phyloP scores from a whole-genome alignment of 1,140 invertebrate genomes.

The Papilio glaucus region DNA sequence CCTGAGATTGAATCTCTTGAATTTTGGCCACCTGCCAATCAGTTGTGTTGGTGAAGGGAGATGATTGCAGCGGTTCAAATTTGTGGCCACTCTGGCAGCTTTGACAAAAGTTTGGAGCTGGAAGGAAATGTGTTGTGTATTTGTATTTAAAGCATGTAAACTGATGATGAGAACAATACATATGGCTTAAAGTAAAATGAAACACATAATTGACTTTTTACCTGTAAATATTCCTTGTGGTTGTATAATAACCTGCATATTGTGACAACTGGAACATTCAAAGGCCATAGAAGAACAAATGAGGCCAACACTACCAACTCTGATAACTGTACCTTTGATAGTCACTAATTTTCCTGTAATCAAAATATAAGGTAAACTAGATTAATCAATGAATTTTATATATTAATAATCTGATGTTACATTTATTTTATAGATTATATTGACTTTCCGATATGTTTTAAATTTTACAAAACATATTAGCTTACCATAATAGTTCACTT shows the following conservation, averaged over 20 bases:
- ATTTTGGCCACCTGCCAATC: slow-evolving; percentile 92
- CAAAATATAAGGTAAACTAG: slow-evolving; percentile 31
- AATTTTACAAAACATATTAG: slow-evolving; percentile 20
- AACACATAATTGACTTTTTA: slow-evolving; percentile 35
- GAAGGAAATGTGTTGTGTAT: slow-evolving; percentile 39
- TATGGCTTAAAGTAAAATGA: no score
- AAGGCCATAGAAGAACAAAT: slow-evolving; percentile 92
- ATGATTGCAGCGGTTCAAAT: slow-evolving; percentile 88
- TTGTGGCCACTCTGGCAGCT: slow-evolving; percentile 85
- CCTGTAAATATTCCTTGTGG: slow-evolving; percentile 85
- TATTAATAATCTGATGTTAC: no score
- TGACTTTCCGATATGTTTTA: no score
- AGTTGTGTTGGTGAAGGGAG: slow-evolving; percentile 88
- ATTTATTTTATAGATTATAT: no score
- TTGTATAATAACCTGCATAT: slow-evolving; percentile 85
- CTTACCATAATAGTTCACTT: slow-evolving; percentile 91
- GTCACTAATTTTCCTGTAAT: slow-evolving; percentile 91
- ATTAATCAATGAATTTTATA: slow-evolving; percentile 1
- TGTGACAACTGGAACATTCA: slow-evolving; percentile 88
- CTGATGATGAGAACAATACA: background rate
- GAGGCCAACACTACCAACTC: slow-evolving; percentile 90
- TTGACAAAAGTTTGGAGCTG: slow-evolving; percentile 83
- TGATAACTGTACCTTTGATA: slow-evolving; percentile 93
- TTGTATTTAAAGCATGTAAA: background rate
- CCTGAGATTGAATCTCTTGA: slow-evolving; percentile 89